Evolutionary conservation across 2,888 invertebrate species (phyloP), one percentile per base, ranked within the genome.

Genomic region (Prionchulus punctatus): DNA sequence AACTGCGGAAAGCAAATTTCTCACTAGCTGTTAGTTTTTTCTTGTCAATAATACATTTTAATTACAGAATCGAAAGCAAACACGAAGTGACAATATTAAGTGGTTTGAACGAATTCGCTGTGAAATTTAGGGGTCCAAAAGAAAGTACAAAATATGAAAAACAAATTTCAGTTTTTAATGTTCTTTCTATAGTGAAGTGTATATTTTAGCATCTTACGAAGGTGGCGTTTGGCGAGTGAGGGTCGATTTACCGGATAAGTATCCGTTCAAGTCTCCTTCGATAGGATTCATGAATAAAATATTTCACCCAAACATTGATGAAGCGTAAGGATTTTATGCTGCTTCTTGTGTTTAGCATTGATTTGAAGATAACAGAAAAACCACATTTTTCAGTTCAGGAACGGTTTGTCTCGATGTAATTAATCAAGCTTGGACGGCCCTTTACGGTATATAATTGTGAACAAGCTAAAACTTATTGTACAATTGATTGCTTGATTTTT

Each of bases 201-300:
- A 12, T 36, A 36, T 77, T 78, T 58, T 77, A 90, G 89, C 98
- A 60, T 91, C 96, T 4, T 99, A 98, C 76, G 96, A 98, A 76
- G 96, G 94, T 60, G 98, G 98, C 59, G 88, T 98, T 58, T 99
- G 98, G 98, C 91, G 94, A 72, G 94, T 99, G 43, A 82, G 98
- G 62, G 98, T 99, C 57, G 96, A 96, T 76, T 78, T 99, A 64
- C 98, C 98, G 57, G 98, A 99, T 74, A 94, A 94, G 75, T 99
- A 99, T 76, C 98, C 98, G 43, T 99, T 99, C 79, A 98, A 99
- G 78, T 96, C 96, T 56, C 98, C 98, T 58, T 96, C 94, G 66
- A 99, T 99, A 75, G 98, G 96, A 54, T 96, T 96, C 77, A 92
- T 96, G 84, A 96, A 96, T 78, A 87, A 92, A 75, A 92, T 98